phyloP scores from a whole-genome alignment of 2,797 vertebrate species.

The Morus bassanus region DNA sequence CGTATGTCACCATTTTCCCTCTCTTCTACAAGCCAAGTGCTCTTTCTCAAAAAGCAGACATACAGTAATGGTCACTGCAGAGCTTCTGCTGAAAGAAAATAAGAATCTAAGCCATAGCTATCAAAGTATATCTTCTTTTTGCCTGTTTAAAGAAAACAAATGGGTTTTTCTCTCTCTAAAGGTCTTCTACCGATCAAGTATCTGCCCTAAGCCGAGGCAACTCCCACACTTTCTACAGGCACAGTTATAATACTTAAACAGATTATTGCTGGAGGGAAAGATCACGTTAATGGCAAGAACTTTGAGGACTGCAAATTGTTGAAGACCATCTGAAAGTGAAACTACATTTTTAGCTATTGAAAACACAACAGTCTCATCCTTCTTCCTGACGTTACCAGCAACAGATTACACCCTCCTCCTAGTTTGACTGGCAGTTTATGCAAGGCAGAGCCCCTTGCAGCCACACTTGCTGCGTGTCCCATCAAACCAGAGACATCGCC shows the following conservation, averaged over 20 bases:
- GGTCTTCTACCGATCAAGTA: background rate
- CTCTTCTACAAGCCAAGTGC: background rate
- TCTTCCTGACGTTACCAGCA: background rate
- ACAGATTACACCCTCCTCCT: background rate
- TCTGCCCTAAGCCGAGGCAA: background rate
- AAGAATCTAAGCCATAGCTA: background rate
- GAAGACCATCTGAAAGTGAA: background rate
- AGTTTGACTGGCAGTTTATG: background rate
- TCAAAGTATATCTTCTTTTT: background rate
- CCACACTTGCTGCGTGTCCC: fast-evolving
- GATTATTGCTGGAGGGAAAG: background rate
- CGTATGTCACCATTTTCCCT: background rate
- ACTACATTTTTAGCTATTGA: background rate
- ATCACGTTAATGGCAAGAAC: fast-evolving
- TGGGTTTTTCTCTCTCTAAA: background rate
- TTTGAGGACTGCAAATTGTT: background rate
- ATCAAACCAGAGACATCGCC: background rate
- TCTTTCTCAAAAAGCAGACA: background rate
- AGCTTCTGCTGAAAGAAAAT: background rate
- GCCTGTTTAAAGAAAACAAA: background rate
- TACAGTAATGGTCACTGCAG: background rate
- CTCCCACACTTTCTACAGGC: background rate
- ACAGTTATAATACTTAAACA: background rate
- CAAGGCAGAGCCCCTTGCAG: background rate
- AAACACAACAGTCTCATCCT: background rate